Conservation (phyloP, 1,140 invertebrate genomes). For the Notospermus geniculatus region DNA sequence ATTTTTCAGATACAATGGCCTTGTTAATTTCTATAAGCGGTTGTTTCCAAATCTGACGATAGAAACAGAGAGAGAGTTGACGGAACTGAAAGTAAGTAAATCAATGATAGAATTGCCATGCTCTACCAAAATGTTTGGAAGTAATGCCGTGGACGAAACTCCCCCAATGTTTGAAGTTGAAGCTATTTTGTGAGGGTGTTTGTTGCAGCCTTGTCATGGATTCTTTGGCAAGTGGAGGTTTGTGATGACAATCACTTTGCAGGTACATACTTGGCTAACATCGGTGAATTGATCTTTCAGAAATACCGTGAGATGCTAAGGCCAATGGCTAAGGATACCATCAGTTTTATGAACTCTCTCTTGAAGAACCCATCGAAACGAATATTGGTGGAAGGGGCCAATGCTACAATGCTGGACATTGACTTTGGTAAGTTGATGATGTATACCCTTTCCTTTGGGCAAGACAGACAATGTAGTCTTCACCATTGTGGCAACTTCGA, state of each 20-base stretch:
- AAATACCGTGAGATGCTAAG: slow-evolving; percentile 77
- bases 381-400: slow-evolving; percentile 91
- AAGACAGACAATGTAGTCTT: too few species aligned
- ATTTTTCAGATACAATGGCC: slow-evolving; percentile 70
- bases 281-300: slow-evolving; percentile 44
- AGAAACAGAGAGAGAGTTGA: slow-evolving; percentile 80
- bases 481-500: too few species aligned
- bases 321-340: slow-evolving; percentile 87
- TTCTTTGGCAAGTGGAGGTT: too few species aligned
- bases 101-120: slow-evolving; percentile 2
- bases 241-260: too few species aligned
- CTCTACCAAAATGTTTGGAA: neutral
- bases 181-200: too few species aligned
- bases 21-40: slow-evolving; percentile 78
- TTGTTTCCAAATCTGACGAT: slow-evolving; percentile 86
- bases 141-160: too few species aligned
- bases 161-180: too few species aligned
- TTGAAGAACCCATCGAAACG: slow-evolving; percentile 63
- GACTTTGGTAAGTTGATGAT: slow-evolving; percentile 79
- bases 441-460: neutral
- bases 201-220: too few species aligned
- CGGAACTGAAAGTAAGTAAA: slow-evolving; percentile 66
- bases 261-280: too few species aligned
- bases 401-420: slow-evolving; percentile 95
- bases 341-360: slow-evolving; percentile 79